Conservation (phyloP, 2,888 invertebrate genomes). For the Bedellia somnulentella region DNA sequence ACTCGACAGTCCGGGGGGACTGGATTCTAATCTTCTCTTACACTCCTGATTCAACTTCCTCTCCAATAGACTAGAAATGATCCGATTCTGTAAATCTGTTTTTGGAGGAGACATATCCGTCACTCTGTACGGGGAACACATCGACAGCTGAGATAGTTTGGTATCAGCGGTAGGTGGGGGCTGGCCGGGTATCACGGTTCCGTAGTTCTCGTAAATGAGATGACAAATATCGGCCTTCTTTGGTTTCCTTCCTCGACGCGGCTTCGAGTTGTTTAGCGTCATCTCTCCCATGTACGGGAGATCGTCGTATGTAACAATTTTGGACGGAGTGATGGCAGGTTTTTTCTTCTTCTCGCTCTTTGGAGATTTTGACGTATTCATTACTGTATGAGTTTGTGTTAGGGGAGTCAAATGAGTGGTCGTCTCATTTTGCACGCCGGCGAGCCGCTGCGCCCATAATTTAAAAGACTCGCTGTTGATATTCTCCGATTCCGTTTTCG, state of each 20-base stretch:
- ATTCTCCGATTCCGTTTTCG: conserved; percentile 33
- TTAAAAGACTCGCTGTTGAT: conserved; percentile 66
- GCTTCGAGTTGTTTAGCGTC: conserved; percentile 85
- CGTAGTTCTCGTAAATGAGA: conserved; percentile 88
- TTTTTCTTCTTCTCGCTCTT: conserved; percentile 33
- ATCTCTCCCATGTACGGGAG: conserved; percentile 92
- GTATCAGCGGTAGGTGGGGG: conserved; percentile 59
- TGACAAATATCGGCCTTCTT: conserved; percentile 93
- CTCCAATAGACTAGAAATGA: conserved; percentile 70
- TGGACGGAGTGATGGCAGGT: conserved; percentile 40
- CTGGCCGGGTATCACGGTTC: conserved; percentile 79
- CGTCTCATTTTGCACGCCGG: conserved; percentile 68
- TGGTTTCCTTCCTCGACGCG: conserved; percentile 83
- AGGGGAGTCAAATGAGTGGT: conserved; percentile 18
- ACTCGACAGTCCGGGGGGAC: conserved; percentile 29
- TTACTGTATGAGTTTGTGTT: conserved; percentile 18
- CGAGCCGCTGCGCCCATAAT: conserved; percentile 75
- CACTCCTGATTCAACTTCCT: conserved; percentile 70
- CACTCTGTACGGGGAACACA: conserved; percentile 24
- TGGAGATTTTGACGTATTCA: conserved; percentile 23
- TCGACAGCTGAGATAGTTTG: conserved; percentile 21
- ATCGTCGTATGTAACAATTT: conserved; percentile 75
- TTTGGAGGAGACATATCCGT: conserved; percentile 36
- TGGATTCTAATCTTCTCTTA: conserved; percentile 40
- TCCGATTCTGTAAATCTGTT: conserved; percentile 68